Evolutionary conservation across 2,888 invertebrate genomes (phyloP).

Genomic region (Diogma glabrata): DNA sequence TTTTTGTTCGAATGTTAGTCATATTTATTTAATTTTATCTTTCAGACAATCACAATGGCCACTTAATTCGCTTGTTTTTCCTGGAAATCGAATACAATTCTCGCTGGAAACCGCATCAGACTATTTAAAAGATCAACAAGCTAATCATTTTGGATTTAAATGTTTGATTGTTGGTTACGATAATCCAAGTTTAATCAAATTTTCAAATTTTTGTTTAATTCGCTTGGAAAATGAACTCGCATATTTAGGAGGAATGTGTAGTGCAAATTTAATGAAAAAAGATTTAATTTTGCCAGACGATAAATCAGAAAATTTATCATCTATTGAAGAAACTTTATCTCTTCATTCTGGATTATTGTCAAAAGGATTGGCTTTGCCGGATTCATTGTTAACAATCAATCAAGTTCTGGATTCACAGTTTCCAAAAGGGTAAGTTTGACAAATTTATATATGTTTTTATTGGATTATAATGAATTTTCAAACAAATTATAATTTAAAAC

Average conservation of each 20-base stretch:
- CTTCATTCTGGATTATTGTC: conserved; percentile 58
- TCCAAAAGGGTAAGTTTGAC: conserved; percentile 59
- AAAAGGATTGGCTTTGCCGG: conserved; percentile 79
- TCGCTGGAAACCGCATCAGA: conserved; percentile 92
- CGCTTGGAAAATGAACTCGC: conserved; percentile 83
- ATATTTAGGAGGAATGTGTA: conserved; percentile 84
- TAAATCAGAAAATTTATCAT: conserved; percentile 56
- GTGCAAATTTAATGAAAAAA: conserved; percentile 77
- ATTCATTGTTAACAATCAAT: conserved; percentile 69
- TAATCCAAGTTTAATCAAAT: conserved; percentile 46
- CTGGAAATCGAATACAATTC: conserved; percentile 90
- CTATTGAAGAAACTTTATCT: conserved; percentile 49
- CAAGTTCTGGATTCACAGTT: conserved; percentile 84
- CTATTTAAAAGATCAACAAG: conserved; percentile 82
- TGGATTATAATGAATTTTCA: too few relatives aligned
- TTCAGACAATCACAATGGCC: conserved; percentile 55
- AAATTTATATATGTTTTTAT: conserved; percentile 13
- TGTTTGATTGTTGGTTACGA: conserved; percentile 73
- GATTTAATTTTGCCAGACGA: conserved; percentile 60
- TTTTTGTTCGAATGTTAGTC: background rate
- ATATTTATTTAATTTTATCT: conserved; percentile 9
- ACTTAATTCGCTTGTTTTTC: conserved; percentile 69
- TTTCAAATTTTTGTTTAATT: conserved; percentile 34
- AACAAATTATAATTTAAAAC: too few relatives aligned
- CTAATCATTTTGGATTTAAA: conserved; percentile 65